Evolutionary conservation across 2,888 invertebrate species (phyloP), one percentile per base, ranked within the genome.

Genomic region (Scaeva pyrastri): DNA sequence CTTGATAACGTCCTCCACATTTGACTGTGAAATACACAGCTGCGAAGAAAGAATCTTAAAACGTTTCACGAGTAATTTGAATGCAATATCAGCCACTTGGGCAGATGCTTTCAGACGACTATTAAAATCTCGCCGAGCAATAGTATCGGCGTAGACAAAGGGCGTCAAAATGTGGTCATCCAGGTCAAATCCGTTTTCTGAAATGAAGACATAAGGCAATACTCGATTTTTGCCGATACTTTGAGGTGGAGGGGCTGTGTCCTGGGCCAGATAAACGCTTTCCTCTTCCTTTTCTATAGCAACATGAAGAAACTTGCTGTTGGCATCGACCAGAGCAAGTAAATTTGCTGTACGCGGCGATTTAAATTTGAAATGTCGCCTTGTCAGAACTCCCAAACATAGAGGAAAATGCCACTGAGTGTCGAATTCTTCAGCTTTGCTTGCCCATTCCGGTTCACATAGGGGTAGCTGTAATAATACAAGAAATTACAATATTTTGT

Each of bases 181-280:
- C 26, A 88, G 31, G 0, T 86, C 77, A 52, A 88, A 88, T 6
- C 78, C 86, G 4, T 82, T 77, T 43, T 88, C 87, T 21, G 84
- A 88, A 16, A 88, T 64, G 16, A 88, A 87, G 19, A 88, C 88
- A 62, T 88, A 87, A 0, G 88, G 88, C 56, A 88, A 36, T 4
- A 79, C 45, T 41, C 87, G 74, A 7, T 79, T 75, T 8, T 58
- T 86, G 36, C 88, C 88, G 19, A 88, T 75, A 0, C 45, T 66
- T 78, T 88, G 84, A 26, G 86, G 60, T 12, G 85, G 85, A 8
- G 85, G 85, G 1, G 73, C 76, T 26, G 76, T 77, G n/a, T 85
- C 81, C 31, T 76, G 81, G 14, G 76, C 60, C 56, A 85, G 21
- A 39, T 60, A 73, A 11, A 77, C 41, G 8, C 70, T 55, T 14